Evolutionary conservation across 2,888 invertebrate genomes (phyloP).

Genomic region (Protula sp.): DNA sequence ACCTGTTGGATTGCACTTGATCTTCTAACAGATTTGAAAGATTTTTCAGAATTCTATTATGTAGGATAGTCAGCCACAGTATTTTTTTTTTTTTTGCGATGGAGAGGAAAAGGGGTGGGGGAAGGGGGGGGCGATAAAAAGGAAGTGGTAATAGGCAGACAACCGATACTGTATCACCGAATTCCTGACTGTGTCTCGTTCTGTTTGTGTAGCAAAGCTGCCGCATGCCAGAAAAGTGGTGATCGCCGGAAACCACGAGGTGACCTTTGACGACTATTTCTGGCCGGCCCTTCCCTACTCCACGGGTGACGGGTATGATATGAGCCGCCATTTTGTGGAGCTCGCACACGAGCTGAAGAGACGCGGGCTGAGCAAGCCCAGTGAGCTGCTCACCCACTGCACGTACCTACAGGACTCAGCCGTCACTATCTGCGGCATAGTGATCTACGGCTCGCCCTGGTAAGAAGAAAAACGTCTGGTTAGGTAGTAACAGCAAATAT

Average conservation of each 20-base stretch:
- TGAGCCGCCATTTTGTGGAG: no score
- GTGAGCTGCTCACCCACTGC: conserved; percentile 66
- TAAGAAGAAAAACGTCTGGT: conserved; percentile 39
- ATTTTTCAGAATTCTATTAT: no score
- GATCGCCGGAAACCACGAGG: conserved; percentile 80
- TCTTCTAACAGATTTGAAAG: no score
- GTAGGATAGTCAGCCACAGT: no score
- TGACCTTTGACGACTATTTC: conserved; percentile 66
- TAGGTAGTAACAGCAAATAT: not conserved
- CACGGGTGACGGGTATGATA: no score
- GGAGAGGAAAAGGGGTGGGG: no score
- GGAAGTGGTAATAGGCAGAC: no score
- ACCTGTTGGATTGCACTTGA: no score
- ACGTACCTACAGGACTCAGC: conserved; percentile 70
- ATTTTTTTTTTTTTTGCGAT: no score
- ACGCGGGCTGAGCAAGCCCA: conserved; percentile 8
- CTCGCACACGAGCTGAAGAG: not conserved
- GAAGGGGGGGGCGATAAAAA: no score
- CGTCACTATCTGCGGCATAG: conserved; percentile 66
- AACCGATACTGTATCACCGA: no score
- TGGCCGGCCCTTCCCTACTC: no score
- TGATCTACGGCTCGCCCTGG: conserved; percentile 80
- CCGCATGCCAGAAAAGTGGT: conserved; percentile 76
- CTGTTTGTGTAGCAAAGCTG: conserved; percentile 57
- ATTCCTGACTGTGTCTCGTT: not conserved